These are phyloP conservation scores for Psophia crepitans DNA, from an alignment of 2,113 vertebrate species.

Conservation along the genomic window DNA sequence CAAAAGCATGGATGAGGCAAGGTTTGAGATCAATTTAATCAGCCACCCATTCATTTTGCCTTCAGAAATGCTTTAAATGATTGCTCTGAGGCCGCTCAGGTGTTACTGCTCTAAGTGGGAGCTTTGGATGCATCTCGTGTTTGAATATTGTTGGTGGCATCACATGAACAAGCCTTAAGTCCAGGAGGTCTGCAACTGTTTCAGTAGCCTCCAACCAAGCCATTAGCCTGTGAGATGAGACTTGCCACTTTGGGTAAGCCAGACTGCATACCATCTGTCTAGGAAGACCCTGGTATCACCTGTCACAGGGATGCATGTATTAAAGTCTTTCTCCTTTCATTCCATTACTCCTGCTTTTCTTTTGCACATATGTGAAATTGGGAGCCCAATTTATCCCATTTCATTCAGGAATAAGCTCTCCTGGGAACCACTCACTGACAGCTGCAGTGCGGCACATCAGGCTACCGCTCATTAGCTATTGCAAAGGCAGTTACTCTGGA, in stretches of 20 bases:
- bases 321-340: neutral
- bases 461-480: neutral
- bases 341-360: neutral
- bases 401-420: neutral
- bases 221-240: neutral
- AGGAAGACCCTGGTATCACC: too few species aligned
- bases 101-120: neutral
- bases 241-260: neutral
- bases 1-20: neutral
- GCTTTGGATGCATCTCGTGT: neutral
- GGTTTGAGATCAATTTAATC: neutral
- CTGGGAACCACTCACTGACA: neutral
- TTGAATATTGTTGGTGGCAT: neutral
- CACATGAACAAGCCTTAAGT: neutral
- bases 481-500: neutral
- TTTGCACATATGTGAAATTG: rapidly evolving
- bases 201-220: neutral
- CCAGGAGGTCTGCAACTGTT: neutral
- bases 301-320: neutral
- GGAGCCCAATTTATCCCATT: neutral
- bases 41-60: neutral
- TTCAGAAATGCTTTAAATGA: neutral
- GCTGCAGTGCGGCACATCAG: neutral
- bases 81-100: neutral
- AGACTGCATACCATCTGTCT: neutral